Evolutionary conservation across 2,888 invertebrate genomes (phyloP).

Genomic region (Artemia sinica): DNA sequence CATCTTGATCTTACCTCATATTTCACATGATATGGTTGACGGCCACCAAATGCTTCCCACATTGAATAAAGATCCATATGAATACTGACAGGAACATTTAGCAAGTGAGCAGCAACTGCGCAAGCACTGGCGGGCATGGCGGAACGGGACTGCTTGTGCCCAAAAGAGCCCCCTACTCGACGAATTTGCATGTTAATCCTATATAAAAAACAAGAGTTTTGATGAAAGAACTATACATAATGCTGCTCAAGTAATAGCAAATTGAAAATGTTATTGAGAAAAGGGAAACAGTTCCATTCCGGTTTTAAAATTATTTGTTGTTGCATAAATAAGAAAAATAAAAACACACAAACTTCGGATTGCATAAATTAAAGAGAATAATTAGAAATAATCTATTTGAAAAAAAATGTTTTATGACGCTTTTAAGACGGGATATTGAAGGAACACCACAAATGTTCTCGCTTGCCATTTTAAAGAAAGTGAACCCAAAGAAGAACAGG

Average conservation of each 20-base stretch:
- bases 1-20: slow-evolving; percentile 23
- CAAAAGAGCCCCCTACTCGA: slow-evolving; percentile 19
- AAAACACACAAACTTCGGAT: no score
- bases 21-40: slow-evolving; percentile 24
- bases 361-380: no score
- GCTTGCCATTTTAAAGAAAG: no score
- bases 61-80: slow-evolving; percentile 17
- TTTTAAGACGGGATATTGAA: no score
- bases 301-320: no score
- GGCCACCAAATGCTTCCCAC: slow-evolving; percentile 23
- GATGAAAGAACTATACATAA: no score
- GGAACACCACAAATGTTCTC: no score
- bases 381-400: no score
- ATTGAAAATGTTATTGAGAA: not conserved
- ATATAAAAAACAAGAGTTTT: not conserved
- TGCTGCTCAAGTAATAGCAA: no score
- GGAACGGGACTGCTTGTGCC: slow-evolving; percentile 15
- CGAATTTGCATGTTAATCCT: slow-evolving; percentile 18
- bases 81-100: slow-evolving; percentile 17
- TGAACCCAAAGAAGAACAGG: no score
- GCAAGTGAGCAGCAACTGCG: slow-evolving; percentile 20
- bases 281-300: not conserved
- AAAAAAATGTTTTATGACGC: no score
- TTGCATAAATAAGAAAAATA: no score
- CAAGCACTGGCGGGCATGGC: slow-evolving; percentile 16